phyloP scores from a whole-genome alignment of 2,113 vertebrate species.

The Ceuthmochares aereus region DNA sequence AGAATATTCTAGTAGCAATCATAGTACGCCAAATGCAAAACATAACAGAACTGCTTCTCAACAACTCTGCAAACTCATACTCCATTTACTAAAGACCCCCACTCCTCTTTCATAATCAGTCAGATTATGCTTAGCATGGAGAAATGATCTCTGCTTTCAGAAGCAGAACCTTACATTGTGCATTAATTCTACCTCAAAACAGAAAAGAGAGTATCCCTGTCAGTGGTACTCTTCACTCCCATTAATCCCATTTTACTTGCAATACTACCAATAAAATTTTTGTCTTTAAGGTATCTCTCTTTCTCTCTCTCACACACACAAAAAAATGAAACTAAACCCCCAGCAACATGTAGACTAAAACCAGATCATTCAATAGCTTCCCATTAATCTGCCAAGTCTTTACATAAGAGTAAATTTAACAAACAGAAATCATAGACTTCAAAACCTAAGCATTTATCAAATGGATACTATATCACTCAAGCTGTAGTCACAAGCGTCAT shows the following conservation, averaged over 20 bases:
- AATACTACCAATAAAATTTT: background rate
- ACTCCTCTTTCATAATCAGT: background rate
- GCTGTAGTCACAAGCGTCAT: background rate
- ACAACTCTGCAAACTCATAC: background rate
- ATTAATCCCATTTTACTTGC: background rate
- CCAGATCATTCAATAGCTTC: background rate
- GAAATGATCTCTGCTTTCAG: background rate
- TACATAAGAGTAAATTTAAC: background rate
- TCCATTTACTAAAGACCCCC: background rate
- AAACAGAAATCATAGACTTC: background rate
- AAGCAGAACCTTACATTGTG: background rate
- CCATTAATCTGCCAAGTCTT: background rate
- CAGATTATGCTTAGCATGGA: no score
- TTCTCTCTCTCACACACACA: background rate
- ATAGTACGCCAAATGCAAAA: background rate
- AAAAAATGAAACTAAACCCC: background rate
- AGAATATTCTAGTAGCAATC: background rate
- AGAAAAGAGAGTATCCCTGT: background rate
- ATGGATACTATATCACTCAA: background rate
- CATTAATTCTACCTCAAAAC: background rate
- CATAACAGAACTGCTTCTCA: background rate
- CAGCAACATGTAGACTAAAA: background rate
- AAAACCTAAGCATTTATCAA: background rate
- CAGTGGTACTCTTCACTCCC: background rate
- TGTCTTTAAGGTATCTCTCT: background rate